These are phyloP conservation scores for Dolichotis patagonum DNA, from an alignment of 2,113 vertebrate genomes.

Conservation along the genomic window DNA sequence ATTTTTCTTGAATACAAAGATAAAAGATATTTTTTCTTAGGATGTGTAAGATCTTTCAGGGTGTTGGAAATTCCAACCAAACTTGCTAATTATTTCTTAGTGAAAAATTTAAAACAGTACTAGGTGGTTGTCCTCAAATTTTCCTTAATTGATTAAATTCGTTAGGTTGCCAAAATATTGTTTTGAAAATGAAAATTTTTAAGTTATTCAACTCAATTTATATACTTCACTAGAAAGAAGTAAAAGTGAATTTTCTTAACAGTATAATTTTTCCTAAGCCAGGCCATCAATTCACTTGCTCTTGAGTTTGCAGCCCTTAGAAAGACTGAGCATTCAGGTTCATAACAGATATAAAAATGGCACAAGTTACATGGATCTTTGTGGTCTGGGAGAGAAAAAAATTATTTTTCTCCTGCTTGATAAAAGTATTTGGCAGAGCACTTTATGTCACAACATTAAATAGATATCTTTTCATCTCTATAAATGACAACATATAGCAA, in stretches of 20 bases:
- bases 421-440: neutral
- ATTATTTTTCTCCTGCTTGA: neutral
- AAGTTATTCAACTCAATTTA: neutral
- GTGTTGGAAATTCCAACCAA: neutral
- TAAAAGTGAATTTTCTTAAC: neutral
- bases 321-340: neutral
- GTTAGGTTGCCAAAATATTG: neutral
- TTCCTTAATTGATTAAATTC: conserved; percentile 23
- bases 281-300: neutral
- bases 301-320: neutral
- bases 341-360: neutral
- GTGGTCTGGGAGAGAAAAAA: neutral
- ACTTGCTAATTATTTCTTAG: neutral
- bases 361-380: neutral
- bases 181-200: conserved; percentile 20
- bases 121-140: neutral
- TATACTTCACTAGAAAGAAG: neutral
- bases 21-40: neutral
- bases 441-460: no score
- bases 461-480: neutral
- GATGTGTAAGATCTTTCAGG: neutral
- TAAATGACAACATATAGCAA: neutral
- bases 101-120: neutral
- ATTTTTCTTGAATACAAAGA: neutral
- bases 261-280: neutral